These are phyloP conservation scores for Cromileptes altivelis DNA, from an alignment of 2,113 vertebrate genomes.

Conservation along the genomic window DNA sequence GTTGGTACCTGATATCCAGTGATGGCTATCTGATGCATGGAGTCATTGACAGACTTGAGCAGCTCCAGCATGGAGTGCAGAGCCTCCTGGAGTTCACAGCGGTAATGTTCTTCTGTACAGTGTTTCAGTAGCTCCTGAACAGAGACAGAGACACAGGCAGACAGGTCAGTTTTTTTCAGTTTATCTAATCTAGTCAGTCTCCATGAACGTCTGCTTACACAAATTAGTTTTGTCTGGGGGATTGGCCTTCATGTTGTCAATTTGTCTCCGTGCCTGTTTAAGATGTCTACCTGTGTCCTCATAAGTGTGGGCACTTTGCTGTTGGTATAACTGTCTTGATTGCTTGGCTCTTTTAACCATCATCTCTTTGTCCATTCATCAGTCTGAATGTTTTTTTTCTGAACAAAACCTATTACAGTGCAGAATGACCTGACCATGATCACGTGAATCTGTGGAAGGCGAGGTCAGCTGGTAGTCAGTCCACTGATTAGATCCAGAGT, in stretches of 20 bases:
- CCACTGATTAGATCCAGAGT: neutral
- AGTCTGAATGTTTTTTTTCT: neutral
- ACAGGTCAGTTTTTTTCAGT: slow-evolving; percentile 23
- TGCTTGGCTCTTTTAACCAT: neutral
- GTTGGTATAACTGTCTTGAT: neutral
- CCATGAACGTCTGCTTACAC: neutral
- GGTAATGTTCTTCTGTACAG: slow-evolving; percentile 87
- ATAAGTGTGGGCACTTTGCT: neutral
- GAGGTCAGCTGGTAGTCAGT: neutral
- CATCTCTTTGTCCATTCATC: neutral
- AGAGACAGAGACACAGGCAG: slow-evolving; percentile 38
- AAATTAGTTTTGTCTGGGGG: slow-evolving; percentile 20
- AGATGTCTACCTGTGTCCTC: too few species aligned
- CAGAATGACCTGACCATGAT: neutral
- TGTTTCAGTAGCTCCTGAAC: slow-evolving; percentile 94
- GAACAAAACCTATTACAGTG: slow-evolving; percentile 12
- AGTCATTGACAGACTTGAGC: slow-evolving; percentile 97
- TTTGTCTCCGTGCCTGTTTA: neutral
- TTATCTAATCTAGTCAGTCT: slow-evolving; percentile 25
- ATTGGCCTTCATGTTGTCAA: neutral
- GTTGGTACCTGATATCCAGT: slow-evolving; percentile 92
- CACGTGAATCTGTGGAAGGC: neutral
- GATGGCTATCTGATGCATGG: slow-evolving; percentile 98
- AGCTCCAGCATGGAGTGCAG: slow-evolving; percentile 94
- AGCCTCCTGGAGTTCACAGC: slow-evolving; percentile 91